Evolutionary conservation across 2,888 invertebrate species (phyloP).

Genomic region (Sphaerolaimus hirsutus): DNA sequence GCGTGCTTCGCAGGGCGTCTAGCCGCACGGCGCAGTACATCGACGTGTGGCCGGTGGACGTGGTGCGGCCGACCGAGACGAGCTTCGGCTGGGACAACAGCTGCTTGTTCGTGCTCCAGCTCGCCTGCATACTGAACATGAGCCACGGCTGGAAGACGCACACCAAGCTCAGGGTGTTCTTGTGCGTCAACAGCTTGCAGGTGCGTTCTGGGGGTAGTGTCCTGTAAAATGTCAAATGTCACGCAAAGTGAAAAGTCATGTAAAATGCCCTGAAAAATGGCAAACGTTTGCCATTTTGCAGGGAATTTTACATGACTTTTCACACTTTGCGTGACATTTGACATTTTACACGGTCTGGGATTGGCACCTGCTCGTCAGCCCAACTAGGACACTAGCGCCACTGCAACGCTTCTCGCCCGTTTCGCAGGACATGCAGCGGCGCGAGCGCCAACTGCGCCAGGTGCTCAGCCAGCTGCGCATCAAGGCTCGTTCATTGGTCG

Average conservation of each 20-base stretch:
- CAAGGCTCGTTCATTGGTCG: constrained; percentile 45
- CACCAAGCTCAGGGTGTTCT: constrained; percentile 47
- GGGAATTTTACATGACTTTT: too few species aligned
- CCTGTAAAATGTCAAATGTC: too few species aligned
- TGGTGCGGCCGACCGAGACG: constrained; percentile 48
- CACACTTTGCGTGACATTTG: too few species aligned
- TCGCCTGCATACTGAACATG: constrained; percentile 53
- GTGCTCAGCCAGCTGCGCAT: constrained; percentile 63
- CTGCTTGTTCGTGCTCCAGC: constrained; percentile 76
- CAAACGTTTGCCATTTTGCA: too few species aligned
- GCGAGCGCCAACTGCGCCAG: constrained; percentile 21
- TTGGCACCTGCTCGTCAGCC: too few species aligned
- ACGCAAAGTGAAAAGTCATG: too few species aligned
- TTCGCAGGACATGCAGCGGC: constrained; percentile 21
- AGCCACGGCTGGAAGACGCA: constrained; percentile 60
- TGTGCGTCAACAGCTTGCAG: constrained; percentile 39
- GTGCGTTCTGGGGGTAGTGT: too few species aligned
- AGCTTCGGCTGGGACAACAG: constrained; percentile 50
- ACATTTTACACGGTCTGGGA: too few species aligned
- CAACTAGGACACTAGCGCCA: too few species aligned
- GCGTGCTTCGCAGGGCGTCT: background rate
- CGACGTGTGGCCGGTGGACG: constrained; percentile 91
- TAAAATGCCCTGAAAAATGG: too few species aligned
- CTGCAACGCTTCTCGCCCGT: too few species aligned
- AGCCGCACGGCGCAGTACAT: constrained; percentile 41